Conservation (phyloP, 2,113 vertebrate genomes). For the Ctenomys sociabilis region DNA sequence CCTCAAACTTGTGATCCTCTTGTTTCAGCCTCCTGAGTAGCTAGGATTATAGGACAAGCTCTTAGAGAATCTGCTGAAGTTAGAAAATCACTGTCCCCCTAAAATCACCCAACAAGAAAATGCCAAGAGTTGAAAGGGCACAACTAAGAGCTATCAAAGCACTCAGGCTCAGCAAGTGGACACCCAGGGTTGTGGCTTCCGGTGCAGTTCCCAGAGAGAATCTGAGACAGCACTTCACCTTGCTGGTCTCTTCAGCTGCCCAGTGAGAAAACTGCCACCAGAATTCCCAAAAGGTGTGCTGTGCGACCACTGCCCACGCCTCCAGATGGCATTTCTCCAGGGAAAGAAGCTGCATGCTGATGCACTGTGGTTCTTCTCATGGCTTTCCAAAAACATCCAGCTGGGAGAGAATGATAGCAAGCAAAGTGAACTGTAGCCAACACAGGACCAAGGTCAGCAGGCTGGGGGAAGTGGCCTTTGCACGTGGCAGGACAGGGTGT, state of each 20-base stretch:
- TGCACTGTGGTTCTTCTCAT: background rate
- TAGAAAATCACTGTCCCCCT: background rate
- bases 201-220: background rate
- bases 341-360: background rate
- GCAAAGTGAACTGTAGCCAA: background rate
- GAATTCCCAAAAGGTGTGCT: background rate
- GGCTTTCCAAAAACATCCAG: background rate
- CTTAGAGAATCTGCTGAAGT: background rate
- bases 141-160: background rate
- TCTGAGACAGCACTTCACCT: background rate
- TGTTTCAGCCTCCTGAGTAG: background rate
- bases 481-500: no score
- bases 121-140: background rate
- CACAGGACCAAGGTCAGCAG: background rate
- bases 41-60: background rate
- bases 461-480: background rate
- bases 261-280: background rate
- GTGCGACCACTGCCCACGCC: background rate
- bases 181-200: accelerated
- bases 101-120: background rate
- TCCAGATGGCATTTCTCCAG: background rate
- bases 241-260: background rate
- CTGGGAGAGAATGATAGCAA: background rate
- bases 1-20: background rate
- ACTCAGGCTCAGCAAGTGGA: background rate